Base-by-base conservation (phyloP, 2,888 invertebrate genomes). In the Lepeophtheirus nordmannii region DNA sequence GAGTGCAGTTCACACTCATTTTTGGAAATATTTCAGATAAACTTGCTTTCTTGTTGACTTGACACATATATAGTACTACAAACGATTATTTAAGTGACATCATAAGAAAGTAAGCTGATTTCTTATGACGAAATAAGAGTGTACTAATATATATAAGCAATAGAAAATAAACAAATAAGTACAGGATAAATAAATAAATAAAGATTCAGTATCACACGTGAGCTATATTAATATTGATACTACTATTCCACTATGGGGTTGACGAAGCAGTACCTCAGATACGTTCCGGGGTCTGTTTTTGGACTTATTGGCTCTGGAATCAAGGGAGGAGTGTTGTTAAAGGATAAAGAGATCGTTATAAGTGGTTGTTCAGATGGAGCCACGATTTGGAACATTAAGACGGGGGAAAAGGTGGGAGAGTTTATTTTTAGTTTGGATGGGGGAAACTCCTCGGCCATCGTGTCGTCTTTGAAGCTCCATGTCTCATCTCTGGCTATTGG, bases 311-410 rank as follows among this genome's bases (percentile, higher is more conserved):
- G 86, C 7, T 78, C 77, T 64, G 71, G 73, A 22, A 75, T n/a
- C 14, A 59, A 59, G 14, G 61, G 61, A 39, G 12, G 14, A 12
- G 61, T 66, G 12, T 17, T 14, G 14, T 23, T 66, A 2, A 59
- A 37, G 12, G 23, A 62, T 10, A 62, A 63, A 23, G 38, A 62
- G 14, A 23, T 56, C 14, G 82, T 90, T 62, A 93, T 91, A 58
- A 86, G 86, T n/a, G 91, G 89, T 64, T 91, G 90, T 10, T 89
- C 90, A 73, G 94, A 97, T 79, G 86, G 91, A 81, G 86, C 93
- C 68, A 82, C 87, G 72, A 82, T 97, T 72, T 97, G 94, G 92
- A 96, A 97, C 78, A 80, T 94, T 74, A 82, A 88, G 73, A 83
- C 88, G 10, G 84, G 86, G 56, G 85, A 88, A 75, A 87, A 85